Evolutionary conservation across 2,888 invertebrate species (phyloP), one percentile per base, ranked within the genome.

Genomic region (Achlya flavicornis): DNA sequence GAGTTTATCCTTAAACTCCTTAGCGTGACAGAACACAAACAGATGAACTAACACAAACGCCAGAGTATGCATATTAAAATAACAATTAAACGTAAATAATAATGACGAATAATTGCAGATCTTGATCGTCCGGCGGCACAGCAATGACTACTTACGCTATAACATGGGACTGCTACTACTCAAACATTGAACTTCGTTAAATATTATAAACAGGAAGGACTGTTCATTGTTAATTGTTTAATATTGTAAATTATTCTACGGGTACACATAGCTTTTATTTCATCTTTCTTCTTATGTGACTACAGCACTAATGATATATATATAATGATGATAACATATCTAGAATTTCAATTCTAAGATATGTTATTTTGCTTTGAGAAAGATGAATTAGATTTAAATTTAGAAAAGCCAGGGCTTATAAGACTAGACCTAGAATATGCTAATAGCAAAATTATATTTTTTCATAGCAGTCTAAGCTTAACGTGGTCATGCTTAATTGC

Each of bases 1-100:
- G 8, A 64, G 43, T 57, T 64, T 61, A n/a, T 64, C 63, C 53
- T 16, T 16, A 26, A 11, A 26, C 8, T 41, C 57, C 26, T 61
- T 64, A 43, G 61, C 43, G 11, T 41, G 57, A 33, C 63, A 61
- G 3, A 57, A 0, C 38, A 61, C 32, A 16, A 61, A 58, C n/a
- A 61, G 32, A 64, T n/a, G 32, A 0, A 58, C 43, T 6, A 61
- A 19, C 43, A 57, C 14, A 16, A 32, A 8, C 3, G 32, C 16
- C 14, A 46, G 12, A 32, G 32, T 10, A 35, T 16, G 32, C 16
- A 33, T 57, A 61, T 38, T 53, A 19, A 38, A 19, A 10, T 41
- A 19, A 53, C 53, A 19, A 46, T 43, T 43, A 43, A 14, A 43
- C 43, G n/a, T 46, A 46, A 48, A 48, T 16, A 48, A 48, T 48